Conservation (phyloP, 2,888 invertebrate genomes). For the Lycophotia porphyrea region DNA sequence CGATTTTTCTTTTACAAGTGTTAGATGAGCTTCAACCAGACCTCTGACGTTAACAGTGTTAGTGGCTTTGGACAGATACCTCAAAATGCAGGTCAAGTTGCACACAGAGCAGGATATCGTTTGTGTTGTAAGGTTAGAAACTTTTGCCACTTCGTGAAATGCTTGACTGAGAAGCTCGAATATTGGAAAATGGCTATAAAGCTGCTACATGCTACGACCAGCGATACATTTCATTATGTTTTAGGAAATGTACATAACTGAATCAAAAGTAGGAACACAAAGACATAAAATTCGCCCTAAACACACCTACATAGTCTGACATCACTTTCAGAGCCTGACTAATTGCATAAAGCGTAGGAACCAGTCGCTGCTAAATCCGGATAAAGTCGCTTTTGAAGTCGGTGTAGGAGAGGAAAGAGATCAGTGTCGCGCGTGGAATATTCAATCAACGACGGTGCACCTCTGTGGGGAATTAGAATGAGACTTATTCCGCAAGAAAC, state of each 20-base stretch:
- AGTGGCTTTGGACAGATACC: neutral
- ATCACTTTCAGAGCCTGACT: slow-evolving; percentile 32
- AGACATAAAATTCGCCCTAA: neutral
- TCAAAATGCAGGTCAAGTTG: neutral
- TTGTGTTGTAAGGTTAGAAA: neutral
- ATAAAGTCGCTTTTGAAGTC: slow-evolving; percentile 69
- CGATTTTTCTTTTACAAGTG: neutral
- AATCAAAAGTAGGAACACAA: neutral
- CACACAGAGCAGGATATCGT: neutral
- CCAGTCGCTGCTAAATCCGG: slow-evolving; percentile 62
- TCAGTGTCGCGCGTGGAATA: slow-evolving; percentile 71
- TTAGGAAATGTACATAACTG: neutral
- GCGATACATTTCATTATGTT: neutral
- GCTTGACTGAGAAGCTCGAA: neutral
- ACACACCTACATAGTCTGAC: neutral
- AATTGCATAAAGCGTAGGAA: slow-evolving; percentile 63
- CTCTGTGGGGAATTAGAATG: slow-evolving; percentile 53
- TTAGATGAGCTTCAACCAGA: neutral
- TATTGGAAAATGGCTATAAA: neutral
- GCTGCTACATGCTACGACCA: neutral
- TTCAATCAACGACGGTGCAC: slow-evolving; percentile 66
- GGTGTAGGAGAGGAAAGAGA: slow-evolving; percentile 65
- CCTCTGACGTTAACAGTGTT: neutral
- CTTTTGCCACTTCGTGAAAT: neutral
- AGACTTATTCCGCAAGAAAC: slow-evolving; percentile 54